Conservation (phyloP, 2,113 vertebrate genomes). For the Myanophis thanlyinensis region DNA sequence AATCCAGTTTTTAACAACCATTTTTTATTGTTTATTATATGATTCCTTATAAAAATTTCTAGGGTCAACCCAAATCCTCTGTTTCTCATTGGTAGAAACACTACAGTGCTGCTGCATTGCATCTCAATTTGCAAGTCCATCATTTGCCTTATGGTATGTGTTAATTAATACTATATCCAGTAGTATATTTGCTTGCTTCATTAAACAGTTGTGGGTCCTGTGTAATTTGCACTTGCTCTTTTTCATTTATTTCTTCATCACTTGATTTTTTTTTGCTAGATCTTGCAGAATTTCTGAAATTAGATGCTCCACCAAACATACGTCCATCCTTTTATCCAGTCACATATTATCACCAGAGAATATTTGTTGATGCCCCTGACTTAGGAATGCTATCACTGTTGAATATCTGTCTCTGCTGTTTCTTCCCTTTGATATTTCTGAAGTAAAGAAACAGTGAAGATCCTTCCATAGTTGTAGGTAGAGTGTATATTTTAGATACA, state of each 20-base stretch:
- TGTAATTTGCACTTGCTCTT: background rate
- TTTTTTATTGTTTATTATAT: background rate
- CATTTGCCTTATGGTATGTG: conserved; percentile 41
- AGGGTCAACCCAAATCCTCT: background rate
- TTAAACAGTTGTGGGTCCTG: conserved; percentile 44
- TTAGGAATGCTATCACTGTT: background rate
- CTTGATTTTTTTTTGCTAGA: background rate
- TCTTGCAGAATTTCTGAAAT: background rate
- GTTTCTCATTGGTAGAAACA: conserved; percentile 22
- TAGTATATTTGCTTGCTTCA: conserved; percentile 42
- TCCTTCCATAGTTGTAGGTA: background rate
- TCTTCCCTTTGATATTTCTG: background rate
- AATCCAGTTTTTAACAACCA: background rate
- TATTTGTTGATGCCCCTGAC: background rate
- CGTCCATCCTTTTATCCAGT: background rate
- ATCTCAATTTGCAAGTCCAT: conserved; percentile 36
- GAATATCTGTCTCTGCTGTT: background rate
- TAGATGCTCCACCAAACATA: background rate
- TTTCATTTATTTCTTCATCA: background rate
- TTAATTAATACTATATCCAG: conserved; percentile 44
- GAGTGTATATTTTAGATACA: background rate
- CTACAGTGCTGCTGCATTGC: conserved; percentile 15
- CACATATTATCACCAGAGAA: background rate
- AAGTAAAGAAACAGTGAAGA: background rate
- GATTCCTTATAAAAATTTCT: background rate